Percentiles rank a stretch among this genome's conserved stretches.
phyloP scores from a whole-genome alignment of 2,113 vertebrate genomes.

The Protomyctophum bolini region DNA sequence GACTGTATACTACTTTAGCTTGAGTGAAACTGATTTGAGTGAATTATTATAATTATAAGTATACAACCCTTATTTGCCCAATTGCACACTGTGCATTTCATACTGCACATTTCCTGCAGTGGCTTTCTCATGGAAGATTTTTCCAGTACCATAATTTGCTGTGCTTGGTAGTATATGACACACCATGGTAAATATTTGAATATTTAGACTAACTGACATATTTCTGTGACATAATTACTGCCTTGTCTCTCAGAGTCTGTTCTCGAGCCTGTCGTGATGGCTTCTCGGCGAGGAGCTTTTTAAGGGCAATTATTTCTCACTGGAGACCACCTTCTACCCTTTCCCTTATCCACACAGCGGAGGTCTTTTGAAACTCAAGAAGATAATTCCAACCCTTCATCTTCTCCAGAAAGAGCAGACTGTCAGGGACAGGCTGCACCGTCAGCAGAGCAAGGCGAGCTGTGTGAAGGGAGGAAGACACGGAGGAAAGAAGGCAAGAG shows the following conservation, averaged over 20 bases:
- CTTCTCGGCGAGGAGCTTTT: conserved; percentile 15
- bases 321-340: conserved; percentile 21
- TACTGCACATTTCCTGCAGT: conserved; percentile 25
- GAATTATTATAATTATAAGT: conserved; percentile 9
- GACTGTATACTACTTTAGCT: neutral
- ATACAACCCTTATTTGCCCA: conserved; percentile 16
- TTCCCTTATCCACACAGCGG: conserved; percentile 23
- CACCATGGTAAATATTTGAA: conserved; percentile 43
- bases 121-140: conserved; percentile 20
- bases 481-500: neutral
- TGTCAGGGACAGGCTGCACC: conserved; percentile 31
- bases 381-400: conserved; percentile 54
- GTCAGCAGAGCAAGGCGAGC: conserved; percentile 33
- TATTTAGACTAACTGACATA: conserved; percentile 55
- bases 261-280: conserved; percentile 20
- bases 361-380: conserved; percentile 59
- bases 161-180: conserved; percentile 27
- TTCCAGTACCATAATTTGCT: conserved; percentile 35
- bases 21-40: conserved; percentile 11
- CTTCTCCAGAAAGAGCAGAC: conserved; percentile 31
- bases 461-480: neutral
- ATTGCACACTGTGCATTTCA: conserved; percentile 18
- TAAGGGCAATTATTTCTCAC: conserved; percentile 50
- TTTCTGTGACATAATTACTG: conserved; percentile 57
- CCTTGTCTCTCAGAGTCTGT: conserved; percentile 33